Evolutionary conservation across 1,140 invertebrate species (phyloP).

Genomic region (Aphelinus atriplicis): DNA sequence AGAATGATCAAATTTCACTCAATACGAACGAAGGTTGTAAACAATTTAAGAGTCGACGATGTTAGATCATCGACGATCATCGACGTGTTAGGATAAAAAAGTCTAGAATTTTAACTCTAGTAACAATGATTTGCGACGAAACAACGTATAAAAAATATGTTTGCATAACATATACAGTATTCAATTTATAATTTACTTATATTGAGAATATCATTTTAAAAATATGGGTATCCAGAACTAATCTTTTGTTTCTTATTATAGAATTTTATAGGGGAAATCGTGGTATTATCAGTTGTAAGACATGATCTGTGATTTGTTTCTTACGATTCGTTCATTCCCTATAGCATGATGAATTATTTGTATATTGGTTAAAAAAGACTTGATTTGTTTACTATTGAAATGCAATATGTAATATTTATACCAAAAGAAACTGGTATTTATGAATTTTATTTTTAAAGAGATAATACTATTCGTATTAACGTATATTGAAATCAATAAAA

Average conservation of each 20-base stretch:
- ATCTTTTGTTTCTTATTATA: conserved; percentile 12
- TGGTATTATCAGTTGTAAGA: conserved; percentile 28
- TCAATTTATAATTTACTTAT: conserved; percentile 14
- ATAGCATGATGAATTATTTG: conserved; percentile 21
- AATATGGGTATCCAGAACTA: not conserved
- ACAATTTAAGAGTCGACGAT: no score
- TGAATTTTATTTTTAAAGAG: conserved; percentile 26
- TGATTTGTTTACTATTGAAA: conserved; percentile 22
- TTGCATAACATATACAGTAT: conserved; percentile 4
- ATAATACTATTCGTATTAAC: conserved; percentile 18
- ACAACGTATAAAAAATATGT: conserved; percentile 19
- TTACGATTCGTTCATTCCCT: conserved; percentile 35
- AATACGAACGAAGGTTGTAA: no score
- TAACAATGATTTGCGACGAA: conserved; percentile 18
- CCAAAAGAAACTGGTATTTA: conserved; percentile 11
- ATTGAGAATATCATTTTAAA: conserved; percentile 15
- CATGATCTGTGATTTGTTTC: conserved; percentile 40
- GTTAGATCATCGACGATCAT: not conserved
- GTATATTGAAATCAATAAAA: not conserved
- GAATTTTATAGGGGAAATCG: conserved; percentile 13
- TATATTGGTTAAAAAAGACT: conserved; percentile 32
- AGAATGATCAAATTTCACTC: conserved; percentile 9
- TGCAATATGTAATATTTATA: conserved; percentile 28
- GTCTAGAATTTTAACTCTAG: conserved; percentile 31
- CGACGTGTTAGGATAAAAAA: conserved; percentile 5